A percentile compares a stretch with the other conserved stretches of the same genome.
These are phyloP conservation scores for Babyrousa celebensis DNA, from an alignment of 2,797 vertebrate species.

Conservation along the genomic window DNA sequence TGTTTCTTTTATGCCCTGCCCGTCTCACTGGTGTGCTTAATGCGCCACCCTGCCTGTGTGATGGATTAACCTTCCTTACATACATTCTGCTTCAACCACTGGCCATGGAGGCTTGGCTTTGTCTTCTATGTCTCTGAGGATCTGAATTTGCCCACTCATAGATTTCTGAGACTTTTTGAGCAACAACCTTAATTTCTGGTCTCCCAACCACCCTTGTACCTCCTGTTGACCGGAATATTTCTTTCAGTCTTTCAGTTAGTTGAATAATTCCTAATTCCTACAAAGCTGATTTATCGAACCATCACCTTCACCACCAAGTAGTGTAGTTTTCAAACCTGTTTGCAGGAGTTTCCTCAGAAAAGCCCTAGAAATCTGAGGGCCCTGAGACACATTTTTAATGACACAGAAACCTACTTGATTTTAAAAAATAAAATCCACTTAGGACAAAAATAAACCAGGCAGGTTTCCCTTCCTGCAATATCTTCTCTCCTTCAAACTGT, in stretches of 20 bases:
- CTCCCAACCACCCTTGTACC: not conserved
- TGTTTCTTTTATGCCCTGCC: not conserved
- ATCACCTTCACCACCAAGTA: not conserved
- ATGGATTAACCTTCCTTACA: conserved; percentile 38
- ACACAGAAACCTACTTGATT: not conserved
- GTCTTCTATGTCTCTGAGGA: not conserved
- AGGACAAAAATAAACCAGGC: conserved; percentile 54
- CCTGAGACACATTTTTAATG: conserved; percentile 1
- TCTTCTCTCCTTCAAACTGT: not conserved
- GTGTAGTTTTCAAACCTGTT: not conserved
- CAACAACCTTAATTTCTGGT: not conserved
- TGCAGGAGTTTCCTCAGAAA: conserved; percentile 31
- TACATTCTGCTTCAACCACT: conserved; percentile 57
- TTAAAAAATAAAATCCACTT: conserved; percentile 68
- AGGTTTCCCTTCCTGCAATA: not conserved
- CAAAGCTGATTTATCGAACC: not conserved
- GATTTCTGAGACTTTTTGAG: not conserved
- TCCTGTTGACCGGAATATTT: not conserved
- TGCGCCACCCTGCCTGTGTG: not conserved
- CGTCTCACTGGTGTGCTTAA: conserved; percentile 46
- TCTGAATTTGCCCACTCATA: not conserved
- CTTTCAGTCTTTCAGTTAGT: not conserved
- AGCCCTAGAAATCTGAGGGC: conserved; percentile 15
- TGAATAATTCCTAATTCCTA: not conserved
- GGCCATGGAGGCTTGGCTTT: conserved; percentile 25